These are phyloP conservation scores for Blastobasis lacticolella DNA, from an alignment of 2,888 invertebrate genomes.

Conservation along the genomic window DNA sequence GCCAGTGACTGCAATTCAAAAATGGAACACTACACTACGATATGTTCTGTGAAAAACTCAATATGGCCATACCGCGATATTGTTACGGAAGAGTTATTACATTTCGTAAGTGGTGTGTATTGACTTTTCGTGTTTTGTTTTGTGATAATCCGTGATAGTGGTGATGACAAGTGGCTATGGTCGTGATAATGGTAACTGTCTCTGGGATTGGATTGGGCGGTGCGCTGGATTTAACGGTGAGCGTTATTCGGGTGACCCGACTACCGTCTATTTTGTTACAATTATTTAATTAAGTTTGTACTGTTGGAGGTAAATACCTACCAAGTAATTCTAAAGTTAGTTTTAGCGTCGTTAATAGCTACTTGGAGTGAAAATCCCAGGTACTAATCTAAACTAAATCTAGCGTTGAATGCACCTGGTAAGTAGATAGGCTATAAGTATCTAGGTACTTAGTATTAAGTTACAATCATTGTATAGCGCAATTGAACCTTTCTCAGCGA, in stretches of 20 bases:
- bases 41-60: slow-evolving; percentile 16
- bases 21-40: slow-evolving; percentile 23
- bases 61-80: slow-evolving; percentile 18
- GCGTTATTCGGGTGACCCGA: slow-evolving; percentile 7
- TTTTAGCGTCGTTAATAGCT: too few species aligned
- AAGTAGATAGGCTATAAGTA: too few species aligned
- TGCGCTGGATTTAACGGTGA: slow-evolving; percentile 54
- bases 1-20: slow-evolving; percentile 25
- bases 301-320: too few species aligned
- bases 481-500: too few species aligned
- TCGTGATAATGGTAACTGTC: slow-evolving; percentile 61
- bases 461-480: too few species aligned
- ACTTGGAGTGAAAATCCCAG: too few species aligned
- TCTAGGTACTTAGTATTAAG: too few species aligned
- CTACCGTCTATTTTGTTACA: too few species aligned
- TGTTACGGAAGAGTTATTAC: slow-evolving; percentile 19
- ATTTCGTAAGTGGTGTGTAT: slow-evolving; percentile 40
- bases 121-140: slow-evolving; percentile 60
- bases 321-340: too few species aligned
- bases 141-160: slow-evolving; percentile 55
- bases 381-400: too few species aligned
- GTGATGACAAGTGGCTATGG: slow-evolving; percentile 61
- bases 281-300: too few species aligned
- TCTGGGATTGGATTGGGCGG: slow-evolving; percentile 61
- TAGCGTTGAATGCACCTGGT: too few species aligned